These are phyloP conservation scores for Spatula versicolor DNA, from an alignment of 2,797 vertebrate species.

Conservation along the genomic window DNA sequence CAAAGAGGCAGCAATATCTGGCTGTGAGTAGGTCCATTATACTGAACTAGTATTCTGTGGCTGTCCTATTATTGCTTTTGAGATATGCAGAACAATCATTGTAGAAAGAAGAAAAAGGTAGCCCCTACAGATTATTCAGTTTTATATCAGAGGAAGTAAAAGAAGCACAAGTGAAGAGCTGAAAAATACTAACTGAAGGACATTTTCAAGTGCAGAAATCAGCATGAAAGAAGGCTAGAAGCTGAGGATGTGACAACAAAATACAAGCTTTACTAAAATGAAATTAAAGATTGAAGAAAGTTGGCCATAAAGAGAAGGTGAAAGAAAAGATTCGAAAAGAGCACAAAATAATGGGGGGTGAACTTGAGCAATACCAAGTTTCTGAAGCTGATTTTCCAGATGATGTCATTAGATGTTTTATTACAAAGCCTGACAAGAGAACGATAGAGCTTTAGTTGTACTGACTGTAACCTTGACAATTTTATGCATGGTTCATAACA, in stretches of 20 bases:
- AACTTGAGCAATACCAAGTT: not conserved
- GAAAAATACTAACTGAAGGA: not conserved
- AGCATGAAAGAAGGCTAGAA: not conserved
- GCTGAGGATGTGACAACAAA: not conserved
- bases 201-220: not conserved
- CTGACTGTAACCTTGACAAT: conserved; percentile 55
- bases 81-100: not conserved
- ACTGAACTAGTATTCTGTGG: not conserved
- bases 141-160: not conserved
- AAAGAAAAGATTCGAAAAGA: not conserved
- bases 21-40: not conserved
- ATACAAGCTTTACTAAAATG: not conserved
- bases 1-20: not conserved
- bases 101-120: not conserved
- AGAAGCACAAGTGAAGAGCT: not conserved
- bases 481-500: conserved; percentile 63
- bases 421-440: not conserved
- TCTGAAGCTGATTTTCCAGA: not conserved
- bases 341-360: not conserved
- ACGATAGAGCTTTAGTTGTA: not conserved
- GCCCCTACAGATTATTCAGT: not conserved
- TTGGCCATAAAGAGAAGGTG: not conserved
- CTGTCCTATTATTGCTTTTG: not conserved
- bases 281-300: not conserved
- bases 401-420: not conserved